Percentiles rank a stretch among this genome's conserved stretches.
phyloP scores from a whole-genome alignment of 2,888 invertebrate species.

The Bursaphelenchus okinawaensis region DNA sequence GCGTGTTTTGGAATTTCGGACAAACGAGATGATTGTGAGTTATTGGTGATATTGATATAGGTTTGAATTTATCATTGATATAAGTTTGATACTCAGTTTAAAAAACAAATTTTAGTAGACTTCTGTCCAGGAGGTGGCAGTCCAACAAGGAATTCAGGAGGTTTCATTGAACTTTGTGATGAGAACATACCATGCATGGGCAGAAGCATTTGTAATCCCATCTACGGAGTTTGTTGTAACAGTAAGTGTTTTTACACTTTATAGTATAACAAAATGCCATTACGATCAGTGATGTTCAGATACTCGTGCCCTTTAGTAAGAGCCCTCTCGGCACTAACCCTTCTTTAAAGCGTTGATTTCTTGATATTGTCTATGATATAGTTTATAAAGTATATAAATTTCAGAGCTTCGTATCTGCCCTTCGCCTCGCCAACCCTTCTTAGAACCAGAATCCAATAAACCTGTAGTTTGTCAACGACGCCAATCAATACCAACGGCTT shows the following conservation, averaged over 20 bases:
- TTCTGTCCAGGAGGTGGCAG: constrained; percentile 52
- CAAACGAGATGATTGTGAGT: no score
- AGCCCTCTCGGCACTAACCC: no score
- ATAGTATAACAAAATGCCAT: no score
- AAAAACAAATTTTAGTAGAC: constrained; percentile 24
- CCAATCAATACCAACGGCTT: constrained; percentile 27
- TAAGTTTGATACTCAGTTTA: no score
- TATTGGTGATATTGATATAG: no score
- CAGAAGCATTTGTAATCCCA: constrained; percentile 45
- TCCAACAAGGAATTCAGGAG: constrained; percentile 29
- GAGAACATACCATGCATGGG: constrained; percentile 38
- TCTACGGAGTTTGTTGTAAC: constrained; percentile 49
- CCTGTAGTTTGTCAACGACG: constrained; percentile 44
- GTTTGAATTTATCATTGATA: no score
- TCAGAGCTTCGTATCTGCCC: constrained; percentile 50
- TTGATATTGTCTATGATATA: no score
- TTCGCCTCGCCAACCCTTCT: constrained; percentile 39
- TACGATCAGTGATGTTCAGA: neutral
- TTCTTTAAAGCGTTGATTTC: no score
- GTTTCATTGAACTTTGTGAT: constrained; percentile 42
- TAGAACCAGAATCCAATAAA: constrained; percentile 36
- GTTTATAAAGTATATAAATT: no score
- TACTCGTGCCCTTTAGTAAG: neutral
- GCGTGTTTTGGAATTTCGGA: neutral
- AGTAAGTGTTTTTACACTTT: constrained; percentile 33